Evolutionary conservation across 2,113 vertebrate genomes (phyloP).

Genomic region (Aramus guarauna): DNA sequence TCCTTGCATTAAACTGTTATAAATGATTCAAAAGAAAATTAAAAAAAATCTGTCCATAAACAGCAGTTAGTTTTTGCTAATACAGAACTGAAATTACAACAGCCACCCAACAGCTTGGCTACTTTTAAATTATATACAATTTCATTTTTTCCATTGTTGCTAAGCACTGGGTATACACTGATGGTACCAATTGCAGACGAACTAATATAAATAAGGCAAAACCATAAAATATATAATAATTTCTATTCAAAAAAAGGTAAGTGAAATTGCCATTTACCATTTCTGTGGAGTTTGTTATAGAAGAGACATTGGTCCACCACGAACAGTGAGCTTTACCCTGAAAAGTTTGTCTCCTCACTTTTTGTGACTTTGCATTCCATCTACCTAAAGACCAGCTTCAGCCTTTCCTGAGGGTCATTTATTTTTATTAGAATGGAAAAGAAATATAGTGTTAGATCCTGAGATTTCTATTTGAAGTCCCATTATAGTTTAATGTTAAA

Average conservation of each 20-base stretch:
- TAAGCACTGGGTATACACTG: background rate
- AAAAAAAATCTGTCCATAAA: background rate
- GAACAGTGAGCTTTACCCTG: background rate
- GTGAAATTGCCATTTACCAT: background rate
- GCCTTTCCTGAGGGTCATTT: conserved; percentile 41
- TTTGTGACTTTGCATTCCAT: background rate
- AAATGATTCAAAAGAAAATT: background rate
- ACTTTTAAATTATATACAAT: background rate
- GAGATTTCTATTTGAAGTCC: conserved; percentile 33
- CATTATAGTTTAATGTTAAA: conserved; percentile 30
- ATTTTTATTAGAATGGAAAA: conserved; percentile 56
- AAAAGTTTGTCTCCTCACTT: background rate
- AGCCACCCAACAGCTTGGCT: background rate
- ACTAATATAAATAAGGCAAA: background rate
- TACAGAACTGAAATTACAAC: background rate
- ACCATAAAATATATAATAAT: background rate
- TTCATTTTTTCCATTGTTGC: background rate
- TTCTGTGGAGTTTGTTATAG: background rate
- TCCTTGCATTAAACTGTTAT: background rate
- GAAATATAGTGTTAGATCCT: conserved; percentile 13
- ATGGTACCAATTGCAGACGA: background rate
- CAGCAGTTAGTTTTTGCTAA: background rate
- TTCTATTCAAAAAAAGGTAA: background rate
- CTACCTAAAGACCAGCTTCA: background rate
- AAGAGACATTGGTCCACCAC: background rate